Evolutionary conservation across 2,888 invertebrate species (phyloP), one percentile per base, ranked within the genome.

Genomic region (Halictus ligatus): DNA sequence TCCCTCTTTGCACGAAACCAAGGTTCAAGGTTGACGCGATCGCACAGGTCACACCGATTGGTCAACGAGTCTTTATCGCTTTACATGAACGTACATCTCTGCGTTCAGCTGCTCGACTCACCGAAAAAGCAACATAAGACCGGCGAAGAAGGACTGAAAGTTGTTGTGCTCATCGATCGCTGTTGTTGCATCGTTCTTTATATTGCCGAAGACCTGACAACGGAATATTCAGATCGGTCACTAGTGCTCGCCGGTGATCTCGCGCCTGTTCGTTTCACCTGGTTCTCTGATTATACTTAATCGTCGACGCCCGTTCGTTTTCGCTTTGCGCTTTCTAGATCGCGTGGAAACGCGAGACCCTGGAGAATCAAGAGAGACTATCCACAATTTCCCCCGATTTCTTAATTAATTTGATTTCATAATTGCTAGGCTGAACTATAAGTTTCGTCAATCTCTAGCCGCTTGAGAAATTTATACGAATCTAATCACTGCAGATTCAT

Each of bases 111-210:
- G 94, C 94, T 93, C 93, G 94, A 96, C 97, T 97, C 97, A 97
- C 98, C 98, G 98, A 97, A 98, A 98, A 95, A 98, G 97, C 95
- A 99, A 97, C 97, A 98, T 97, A 95, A 99, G 97, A 95, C 98
- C 98, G 96, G 98, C 97, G 96, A 98, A 97, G 97, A 98, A 99
- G 95, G 97, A 97, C 96, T 98, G 97, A 97, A 99, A 98, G 97
- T 99, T 98, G 97, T 98, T 99, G 97, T 99, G 98, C 95, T 98
- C 97, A 96, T 98, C 98, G 96, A 99, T 97, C 95, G 97, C 97
- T 94, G 97, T 97, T 95, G 97, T 97, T 95, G 98, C 97, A 96
- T 98, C 97, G 96, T 98, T 97, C 96, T 96, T 97, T 96, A 99
- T 98, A 97, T 98, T 99, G 96, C 98, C 98, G 96, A 99, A 99